These are phyloP conservation scores for Drosophila rhopaloa DNA, from an alignment of 1,140 invertebrate species.

Conservation along the genomic window DNA sequence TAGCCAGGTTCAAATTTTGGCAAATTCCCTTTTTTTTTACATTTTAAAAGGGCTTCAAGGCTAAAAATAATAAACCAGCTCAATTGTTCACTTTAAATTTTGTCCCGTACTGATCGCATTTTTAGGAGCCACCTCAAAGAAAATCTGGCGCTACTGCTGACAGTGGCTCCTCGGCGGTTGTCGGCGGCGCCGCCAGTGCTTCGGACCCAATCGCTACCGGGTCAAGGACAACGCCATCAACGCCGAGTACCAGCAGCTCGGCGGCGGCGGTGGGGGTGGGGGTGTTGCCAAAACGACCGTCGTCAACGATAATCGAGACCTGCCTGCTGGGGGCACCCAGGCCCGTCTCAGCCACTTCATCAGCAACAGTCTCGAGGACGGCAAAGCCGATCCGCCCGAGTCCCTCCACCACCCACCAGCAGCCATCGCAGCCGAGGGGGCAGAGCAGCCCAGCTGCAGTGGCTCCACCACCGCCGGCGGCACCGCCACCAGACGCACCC, in stretches of 20 bases:
- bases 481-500: slow-evolving; percentile 66
- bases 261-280: slow-evolving; percentile 10
- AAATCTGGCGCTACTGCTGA: slow-evolving; percentile 84
- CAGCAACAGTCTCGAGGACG: slow-evolving; percentile 84
- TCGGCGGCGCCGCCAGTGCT: slow-evolving; percentile 69
- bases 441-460: slow-evolving; percentile 62
- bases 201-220: slow-evolving; percentile 68
- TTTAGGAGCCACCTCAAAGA: slow-evolving; percentile 66
- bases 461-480: not conserved
- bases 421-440: slow-evolving; percentile 10
- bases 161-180: slow-evolving; percentile 82
- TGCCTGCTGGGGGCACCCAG: slow-evolving; percentile 77
- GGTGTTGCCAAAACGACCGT: slow-evolving; percentile 54
- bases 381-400: slow-evolving; percentile 83
- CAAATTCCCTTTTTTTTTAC: no score
- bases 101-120: not conserved
- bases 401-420: slow-evolving; percentile 3
- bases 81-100: no score
- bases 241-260: slow-evolving; percentile 73
- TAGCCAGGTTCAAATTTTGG: no score
- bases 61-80: no score
- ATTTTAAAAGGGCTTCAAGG: no score
- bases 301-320: slow-evolving; percentile 84
- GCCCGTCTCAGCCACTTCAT: slow-evolving; percentile 76
- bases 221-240: slow-evolving; percentile 66